phyloP scores from a whole-genome alignment of 2,888 invertebrate genomes.

The Lepidonotus clava region DNA sequence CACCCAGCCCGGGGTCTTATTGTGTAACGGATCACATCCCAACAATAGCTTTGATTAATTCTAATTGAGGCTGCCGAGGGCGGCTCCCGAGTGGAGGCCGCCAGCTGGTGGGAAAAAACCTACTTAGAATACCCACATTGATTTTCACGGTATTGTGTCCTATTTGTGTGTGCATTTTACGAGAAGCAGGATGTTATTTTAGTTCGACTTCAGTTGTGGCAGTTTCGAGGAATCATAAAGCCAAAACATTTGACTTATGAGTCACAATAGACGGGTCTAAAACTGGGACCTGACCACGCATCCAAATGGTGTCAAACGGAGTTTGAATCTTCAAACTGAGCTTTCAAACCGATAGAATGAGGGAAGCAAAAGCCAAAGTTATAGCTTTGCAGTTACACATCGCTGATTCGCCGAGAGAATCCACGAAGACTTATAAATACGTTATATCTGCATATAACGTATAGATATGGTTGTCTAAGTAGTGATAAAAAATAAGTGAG shows the following conservation, averaged over 20 bases:
- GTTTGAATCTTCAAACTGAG: too few relatives aligned
- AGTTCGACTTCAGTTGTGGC: not conserved
- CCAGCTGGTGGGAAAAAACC: constrained; percentile 2
- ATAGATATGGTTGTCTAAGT: too few relatives aligned
- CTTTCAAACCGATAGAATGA: too few relatives aligned
- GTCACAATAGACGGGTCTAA: not conserved
- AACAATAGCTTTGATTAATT: constrained; percentile 19
- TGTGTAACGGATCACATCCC: not conserved
- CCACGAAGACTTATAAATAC: too few relatives aligned
- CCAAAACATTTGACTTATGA: constrained; percentile 26
- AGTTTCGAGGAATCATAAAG: not conserved
- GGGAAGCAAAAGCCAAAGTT: too few relatives aligned
- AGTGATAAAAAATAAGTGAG: too few relatives aligned
- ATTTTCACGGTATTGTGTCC: not conserved
- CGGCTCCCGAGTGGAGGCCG: not conserved
- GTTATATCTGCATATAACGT: too few relatives aligned
- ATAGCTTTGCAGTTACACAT: too few relatives aligned
- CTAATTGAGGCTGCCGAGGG: not conserved
- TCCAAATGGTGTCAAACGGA: too few relatives aligned
- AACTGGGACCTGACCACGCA: not conserved
- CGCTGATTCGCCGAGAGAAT: too few relatives aligned
- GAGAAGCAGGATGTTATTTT: not conserved
- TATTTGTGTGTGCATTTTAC: not conserved
- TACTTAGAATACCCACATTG: constrained; percentile 12
- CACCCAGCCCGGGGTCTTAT: not conserved